Conservation (phyloP, 92 coral and sea anemone genomes). For the Epizoanthus illoricatus region DNA sequence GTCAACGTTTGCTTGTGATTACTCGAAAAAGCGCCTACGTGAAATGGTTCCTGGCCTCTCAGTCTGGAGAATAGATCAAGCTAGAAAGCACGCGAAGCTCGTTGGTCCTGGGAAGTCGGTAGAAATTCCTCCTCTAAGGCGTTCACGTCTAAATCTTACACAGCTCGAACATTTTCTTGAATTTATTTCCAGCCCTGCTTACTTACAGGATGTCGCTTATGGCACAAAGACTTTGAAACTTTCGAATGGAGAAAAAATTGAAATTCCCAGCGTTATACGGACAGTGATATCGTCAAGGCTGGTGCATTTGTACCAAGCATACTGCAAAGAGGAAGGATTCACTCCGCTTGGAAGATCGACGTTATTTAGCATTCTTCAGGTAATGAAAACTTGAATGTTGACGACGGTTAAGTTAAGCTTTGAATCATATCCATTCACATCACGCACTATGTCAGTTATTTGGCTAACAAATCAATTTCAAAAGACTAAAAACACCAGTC, state of each 20-base stretch:
- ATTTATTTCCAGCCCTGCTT: constrained; percentile 50
- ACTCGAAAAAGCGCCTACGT: constrained; percentile 45
- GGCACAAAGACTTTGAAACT: constrained; percentile 34
- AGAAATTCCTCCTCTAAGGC: constrained; percentile 25
- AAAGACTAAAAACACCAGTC: too few species aligned
- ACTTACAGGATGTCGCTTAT: constrained; percentile 45
- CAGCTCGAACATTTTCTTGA: constrained; percentile 61
- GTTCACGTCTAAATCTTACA: constrained; percentile 28
- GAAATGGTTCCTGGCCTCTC: constrained; percentile 55
- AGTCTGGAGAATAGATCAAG: constrained; percentile 53
- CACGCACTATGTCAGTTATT: too few species aligned
- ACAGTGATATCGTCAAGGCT: constrained; percentile 42
- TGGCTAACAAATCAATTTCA: too few species aligned
- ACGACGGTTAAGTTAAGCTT: too few species aligned
- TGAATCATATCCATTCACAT: too few species aligned
- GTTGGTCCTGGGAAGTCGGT: constrained; percentile 39
- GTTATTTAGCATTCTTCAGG: constrained; percentile 40
- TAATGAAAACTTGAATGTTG: background rate
- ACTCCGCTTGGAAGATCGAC: constrained; percentile 28
- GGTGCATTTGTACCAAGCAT: constrained; percentile 18
- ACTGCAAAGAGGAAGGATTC: constrained; percentile 37
- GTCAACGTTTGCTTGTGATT: constrained; percentile 51
- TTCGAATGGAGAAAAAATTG: too few species aligned
- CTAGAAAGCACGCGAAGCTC: constrained; percentile 48
- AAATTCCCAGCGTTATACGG: background rate